Evolutionary conservation across 92 coral and sea anemone genomes (phyloP).

Genomic region (Phenganax marumi): DNA sequence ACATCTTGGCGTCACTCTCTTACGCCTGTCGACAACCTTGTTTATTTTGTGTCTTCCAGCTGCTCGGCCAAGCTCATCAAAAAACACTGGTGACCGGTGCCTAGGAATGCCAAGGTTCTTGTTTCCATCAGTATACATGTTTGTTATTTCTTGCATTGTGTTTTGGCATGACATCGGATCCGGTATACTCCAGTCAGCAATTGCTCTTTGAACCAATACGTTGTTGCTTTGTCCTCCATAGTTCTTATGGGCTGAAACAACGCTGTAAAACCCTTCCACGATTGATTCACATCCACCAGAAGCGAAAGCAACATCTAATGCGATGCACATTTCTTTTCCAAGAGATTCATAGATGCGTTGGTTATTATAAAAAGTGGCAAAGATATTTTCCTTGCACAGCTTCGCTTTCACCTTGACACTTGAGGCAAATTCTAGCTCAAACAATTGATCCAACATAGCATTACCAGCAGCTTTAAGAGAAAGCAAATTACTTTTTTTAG

Average conservation of each 20-base stretch:
- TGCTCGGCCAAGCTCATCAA: neutral
- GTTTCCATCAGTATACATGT: neutral
- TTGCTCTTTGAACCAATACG: neutral
- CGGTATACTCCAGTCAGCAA: conserved; percentile 14
- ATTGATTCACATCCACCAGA: conserved; percentile 5
- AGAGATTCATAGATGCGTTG: neutral
- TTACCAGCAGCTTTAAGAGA: neutral
- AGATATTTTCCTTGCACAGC: neutral
- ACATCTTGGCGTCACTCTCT: neutral
- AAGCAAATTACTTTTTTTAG: neutral
- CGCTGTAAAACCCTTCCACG: neutral
- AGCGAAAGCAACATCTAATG: neutral
- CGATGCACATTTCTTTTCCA: neutral
- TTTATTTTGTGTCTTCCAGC: neutral
- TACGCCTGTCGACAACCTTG: neutral
- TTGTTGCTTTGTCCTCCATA: neutral
- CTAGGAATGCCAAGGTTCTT: neutral
- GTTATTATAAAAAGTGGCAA: conserved; percentile 19
- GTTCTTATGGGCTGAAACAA: conserved; percentile 1
- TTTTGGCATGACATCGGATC: neutral
- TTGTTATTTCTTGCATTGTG: neutral
- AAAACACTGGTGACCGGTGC: neutral
- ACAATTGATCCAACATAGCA: neutral
- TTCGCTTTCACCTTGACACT: neutral
- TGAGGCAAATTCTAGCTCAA: conserved; percentile 5